Percentiles rank a stretch among this genome's conserved stretches.
Conservation (phyloP, 2,797 vertebrate species). For the Thalassophryne amazonica region DNA sequence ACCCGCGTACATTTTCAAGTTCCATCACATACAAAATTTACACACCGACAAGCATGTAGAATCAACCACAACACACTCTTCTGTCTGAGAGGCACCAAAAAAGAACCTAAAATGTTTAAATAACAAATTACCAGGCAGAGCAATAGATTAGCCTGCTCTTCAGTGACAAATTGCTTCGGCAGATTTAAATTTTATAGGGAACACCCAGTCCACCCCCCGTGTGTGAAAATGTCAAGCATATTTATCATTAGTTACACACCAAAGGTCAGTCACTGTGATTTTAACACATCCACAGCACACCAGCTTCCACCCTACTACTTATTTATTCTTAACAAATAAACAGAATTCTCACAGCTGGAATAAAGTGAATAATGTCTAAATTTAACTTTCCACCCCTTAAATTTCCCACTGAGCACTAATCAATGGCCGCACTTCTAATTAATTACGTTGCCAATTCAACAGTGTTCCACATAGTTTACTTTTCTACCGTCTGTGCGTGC, state of each 20-base stretch:
- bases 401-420: conserved; percentile 7
- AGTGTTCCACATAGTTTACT: neutral
- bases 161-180: too few relatives aligned
- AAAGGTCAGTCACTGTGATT: conserved; percentile 46
- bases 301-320: conserved; percentile 9
- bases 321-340: conserved; percentile 25
- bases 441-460: neutral
- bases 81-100: too few relatives aligned
- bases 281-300: conserved; percentile 21
- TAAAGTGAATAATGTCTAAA: conserved; percentile 34
- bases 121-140: too few relatives aligned
- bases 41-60: too few relatives aligned
- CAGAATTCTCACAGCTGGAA: conserved; percentile 23
- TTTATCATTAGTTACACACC: conserved; percentile 22
- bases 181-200: too few relatives aligned
- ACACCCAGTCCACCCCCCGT: neutral
- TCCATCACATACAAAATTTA: too few relatives aligned
- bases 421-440: conserved; percentile 14
- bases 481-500: neutral
- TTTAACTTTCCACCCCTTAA: conserved; percentile 24
- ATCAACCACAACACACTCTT: too few relatives aligned
- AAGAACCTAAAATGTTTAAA: too few relatives aligned
- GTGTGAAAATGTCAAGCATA: conserved; percentile 1
- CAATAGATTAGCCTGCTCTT: too few relatives aligned
- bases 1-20: too few relatives aligned